A percentile compares a stretch with the other conserved stretches of the same genome.
These are phyloP conservation scores for Cryptus armator DNA, from an alignment of 2,888 invertebrate genomes.

Conservation along the genomic window DNA sequence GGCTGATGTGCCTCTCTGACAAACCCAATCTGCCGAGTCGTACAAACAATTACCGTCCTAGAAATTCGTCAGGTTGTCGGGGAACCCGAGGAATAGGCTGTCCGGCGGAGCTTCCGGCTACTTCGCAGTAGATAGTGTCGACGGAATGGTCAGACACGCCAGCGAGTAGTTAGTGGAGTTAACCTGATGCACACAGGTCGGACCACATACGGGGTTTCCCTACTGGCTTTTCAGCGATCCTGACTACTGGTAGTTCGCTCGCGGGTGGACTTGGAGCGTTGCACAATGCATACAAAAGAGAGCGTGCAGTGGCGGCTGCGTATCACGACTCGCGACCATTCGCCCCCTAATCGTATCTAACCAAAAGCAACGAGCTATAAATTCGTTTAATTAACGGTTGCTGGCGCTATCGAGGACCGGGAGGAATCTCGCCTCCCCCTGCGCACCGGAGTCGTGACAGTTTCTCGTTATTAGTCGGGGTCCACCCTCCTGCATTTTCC, in stretches of 20 bases:
- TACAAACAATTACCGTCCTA: conserved; percentile 53
- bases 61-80: conserved; percentile 60
- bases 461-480: conserved; percentile 68
- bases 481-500: conserved; percentile 55
- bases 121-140: conserved; percentile 55
- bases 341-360: conserved; percentile 67
- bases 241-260: conserved; percentile 2
- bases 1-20: neutral
- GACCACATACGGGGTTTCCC: neutral
- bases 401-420: conserved; percentile 40
- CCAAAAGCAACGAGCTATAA: conserved; percentile 71
- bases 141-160: conserved; percentile 34
- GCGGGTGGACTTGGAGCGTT: conserved; percentile 18
- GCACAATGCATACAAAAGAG: conserved; percentile 19
- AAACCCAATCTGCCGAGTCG: conserved; percentile 31
- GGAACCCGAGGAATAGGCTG: conserved; percentile 39
- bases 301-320: conserved; percentile 20
- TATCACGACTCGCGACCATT: conserved; percentile 35
- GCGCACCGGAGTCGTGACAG: conserved; percentile 60
- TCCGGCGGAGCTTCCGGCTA: conserved; percentile 40
- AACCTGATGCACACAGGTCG: conserved; percentile 19
- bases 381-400: conserved; percentile 72
- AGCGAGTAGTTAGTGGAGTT: conserved; percentile 42
- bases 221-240: conserved; percentile 1
- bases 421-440: conserved; percentile 47